These are phyloP conservation scores for Whitmania pigra DNA, from an alignment of 1,140 invertebrate genomes.

Conservation along the genomic window DNA sequence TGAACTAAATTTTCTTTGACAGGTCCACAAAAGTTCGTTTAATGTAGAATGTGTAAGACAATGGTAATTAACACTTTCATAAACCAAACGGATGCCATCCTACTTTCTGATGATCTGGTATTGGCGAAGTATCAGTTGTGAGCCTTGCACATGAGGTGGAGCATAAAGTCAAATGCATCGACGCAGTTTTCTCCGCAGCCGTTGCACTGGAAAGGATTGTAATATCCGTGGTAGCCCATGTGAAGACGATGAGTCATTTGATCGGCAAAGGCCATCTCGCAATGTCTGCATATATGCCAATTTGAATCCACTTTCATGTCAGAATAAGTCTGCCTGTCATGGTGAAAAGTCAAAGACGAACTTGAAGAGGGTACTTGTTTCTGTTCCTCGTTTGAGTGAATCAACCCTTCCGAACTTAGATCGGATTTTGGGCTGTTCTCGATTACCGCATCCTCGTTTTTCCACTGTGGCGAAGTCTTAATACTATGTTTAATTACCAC, in stretches of 20 bases:
- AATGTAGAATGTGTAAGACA: no score
- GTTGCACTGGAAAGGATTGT: conserved; percentile 84
- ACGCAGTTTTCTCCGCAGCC: conserved; percentile 71
- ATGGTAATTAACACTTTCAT: no score
- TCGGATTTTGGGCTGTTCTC: no score
- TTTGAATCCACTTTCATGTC: conserved; percentile 2
- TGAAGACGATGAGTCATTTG: conserved; percentile 82
- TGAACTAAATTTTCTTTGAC: neutral
- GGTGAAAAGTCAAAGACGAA: neutral
- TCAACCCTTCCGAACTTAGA: neutral
- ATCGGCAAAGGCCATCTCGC: conserved; percentile 79
- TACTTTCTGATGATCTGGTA: neutral
- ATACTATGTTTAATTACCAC: no score
- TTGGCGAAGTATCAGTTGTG: conserved; percentile 45
- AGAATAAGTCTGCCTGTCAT: neutral
- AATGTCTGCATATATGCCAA: conserved; percentile 62
- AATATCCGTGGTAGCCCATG: conserved; percentile 83
- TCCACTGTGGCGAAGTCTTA: no score
- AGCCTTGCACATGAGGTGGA: conserved; percentile 71
- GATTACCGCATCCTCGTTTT: no score
- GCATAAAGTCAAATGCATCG: conserved; percentile 74
- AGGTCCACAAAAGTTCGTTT: neutral
- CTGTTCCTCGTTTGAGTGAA: neutral
- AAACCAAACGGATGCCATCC: neutral
- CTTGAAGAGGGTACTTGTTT: neutral